Percentiles rank a stretch among this genome's conserved stretches.
Conservation (phyloP, 2,113 vertebrate genomes). For the Bubalus kerabau region DNA sequence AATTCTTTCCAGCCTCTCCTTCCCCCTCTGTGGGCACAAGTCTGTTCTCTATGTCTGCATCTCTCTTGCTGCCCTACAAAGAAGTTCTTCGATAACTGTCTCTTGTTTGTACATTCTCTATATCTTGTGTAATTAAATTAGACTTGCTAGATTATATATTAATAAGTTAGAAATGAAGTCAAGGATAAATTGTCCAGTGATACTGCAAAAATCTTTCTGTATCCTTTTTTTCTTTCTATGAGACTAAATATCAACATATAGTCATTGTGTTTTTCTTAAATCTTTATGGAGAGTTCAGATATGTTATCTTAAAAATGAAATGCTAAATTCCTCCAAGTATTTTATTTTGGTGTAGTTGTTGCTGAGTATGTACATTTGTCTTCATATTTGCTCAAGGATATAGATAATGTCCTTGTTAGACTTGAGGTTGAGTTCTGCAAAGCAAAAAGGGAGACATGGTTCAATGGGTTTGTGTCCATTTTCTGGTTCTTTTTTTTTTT, state of each 20-base stretch:
- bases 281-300: constrained; percentile 49
- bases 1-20: not conserved
- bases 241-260: constrained; percentile 28
- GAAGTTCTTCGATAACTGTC: not conserved
- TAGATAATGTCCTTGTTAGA: constrained; percentile 59
- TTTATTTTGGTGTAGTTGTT: constrained; percentile 53
- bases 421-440: constrained; percentile 41
- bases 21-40: not conserved
- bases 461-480: constrained; percentile 86
- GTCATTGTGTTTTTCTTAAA: constrained; percentile 30
- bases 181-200: constrained; percentile 23
- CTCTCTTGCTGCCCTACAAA: not conserved
- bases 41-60: not conserved
- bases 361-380: constrained; percentile 38
- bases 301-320: constrained; percentile 30
- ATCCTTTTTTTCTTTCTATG: constrained; percentile 20
- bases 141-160: constrained; percentile 12
- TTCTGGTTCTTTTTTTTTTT: constrained; percentile 87
- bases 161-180: constrained; percentile 47
- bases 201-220: not conserved
- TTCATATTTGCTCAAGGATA: constrained; percentile 63
- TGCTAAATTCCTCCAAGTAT: constrained; percentile 46
- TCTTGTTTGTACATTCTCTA: constrained; percentile 38
- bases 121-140: not conserved
- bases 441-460: constrained; percentile 79